These are phyloP conservation scores for Eupithecia subfuscata DNA, from an alignment of 2,888 invertebrate genomes.

Conservation along the genomic window DNA sequence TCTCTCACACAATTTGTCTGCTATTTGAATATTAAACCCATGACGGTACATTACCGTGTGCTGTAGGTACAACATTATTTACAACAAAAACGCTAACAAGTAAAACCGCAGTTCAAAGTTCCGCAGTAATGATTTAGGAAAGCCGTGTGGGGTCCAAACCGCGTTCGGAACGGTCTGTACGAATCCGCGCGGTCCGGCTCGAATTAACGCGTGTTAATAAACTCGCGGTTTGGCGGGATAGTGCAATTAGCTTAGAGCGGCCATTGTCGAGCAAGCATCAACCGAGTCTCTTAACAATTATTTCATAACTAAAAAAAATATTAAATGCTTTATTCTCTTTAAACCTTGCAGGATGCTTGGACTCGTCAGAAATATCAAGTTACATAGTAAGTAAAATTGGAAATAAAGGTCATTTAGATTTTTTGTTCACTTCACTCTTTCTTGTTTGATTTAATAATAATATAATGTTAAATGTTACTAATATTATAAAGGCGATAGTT, in stretches of 20 bases:
- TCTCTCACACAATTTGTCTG: not conserved
- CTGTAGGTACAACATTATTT: not conserved
- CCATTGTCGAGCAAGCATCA: too few species aligned
- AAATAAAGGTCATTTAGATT: too few species aligned
- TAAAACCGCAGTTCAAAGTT: slow-evolving; percentile 33
- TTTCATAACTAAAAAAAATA: too few species aligned
- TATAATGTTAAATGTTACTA: too few species aligned
- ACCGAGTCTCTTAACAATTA: too few species aligned
- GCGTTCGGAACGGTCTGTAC: slow-evolving; percentile 3
- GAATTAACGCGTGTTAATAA: slow-evolving; percentile 37
- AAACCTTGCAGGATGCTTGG: too few species aligned
- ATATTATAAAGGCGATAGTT: too few species aligned
- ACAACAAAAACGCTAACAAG: slow-evolving; percentile 27
- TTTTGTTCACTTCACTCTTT: too few species aligned
- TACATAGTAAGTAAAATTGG: too few species aligned
- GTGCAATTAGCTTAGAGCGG: slow-evolving; percentile 23
- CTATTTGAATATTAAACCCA: not conserved
- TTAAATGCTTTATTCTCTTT: too few species aligned
- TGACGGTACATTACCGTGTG: not conserved
- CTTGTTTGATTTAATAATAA: too few species aligned
- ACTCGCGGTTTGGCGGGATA: slow-evolving; percentile 35
- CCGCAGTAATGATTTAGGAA: slow-evolving; percentile 23
- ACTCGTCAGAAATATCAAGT: too few species aligned
- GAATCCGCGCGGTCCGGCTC: slow-evolving; percentile 24
- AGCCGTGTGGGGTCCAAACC: slow-evolving; percentile 33